Evolutionary conservation across 2,797 vertebrate species (phyloP).

Genomic region (Alfaro cultratus): DNA sequence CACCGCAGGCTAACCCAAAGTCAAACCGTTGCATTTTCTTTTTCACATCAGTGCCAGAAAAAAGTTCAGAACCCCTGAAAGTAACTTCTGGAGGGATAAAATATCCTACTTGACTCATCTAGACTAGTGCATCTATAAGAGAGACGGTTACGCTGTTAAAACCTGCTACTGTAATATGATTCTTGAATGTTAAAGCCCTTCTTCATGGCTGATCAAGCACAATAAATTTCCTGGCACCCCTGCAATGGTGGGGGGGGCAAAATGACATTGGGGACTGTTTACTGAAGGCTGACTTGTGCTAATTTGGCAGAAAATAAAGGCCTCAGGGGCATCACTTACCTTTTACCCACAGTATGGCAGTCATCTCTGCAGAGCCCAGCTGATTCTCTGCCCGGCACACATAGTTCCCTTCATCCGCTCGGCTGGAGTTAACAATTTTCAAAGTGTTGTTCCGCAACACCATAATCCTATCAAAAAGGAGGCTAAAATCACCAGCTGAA

Average conservation of each 20-base stretch:
- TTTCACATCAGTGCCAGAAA: conserved; percentile 24
- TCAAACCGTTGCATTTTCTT: conserved; percentile 43
- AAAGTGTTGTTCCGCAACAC: conserved; percentile 93
- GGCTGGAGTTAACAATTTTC: conserved; percentile 90
- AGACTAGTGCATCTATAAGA: conserved; percentile 32
- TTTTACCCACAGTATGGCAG: conserved; percentile 91
- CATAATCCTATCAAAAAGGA: conserved; percentile 83
- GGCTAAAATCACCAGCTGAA: conserved; percentile 54
- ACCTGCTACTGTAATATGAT: conserved; percentile 72
- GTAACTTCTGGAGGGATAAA: conserved; percentile 19
- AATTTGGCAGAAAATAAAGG: conserved; percentile 75
- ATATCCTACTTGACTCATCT: conserved; percentile 34
- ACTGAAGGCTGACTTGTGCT: conserved; percentile 68
- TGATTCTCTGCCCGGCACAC: conserved; percentile 91
- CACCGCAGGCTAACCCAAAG: conserved; percentile 72
- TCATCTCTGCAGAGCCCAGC: conserved; percentile 93
- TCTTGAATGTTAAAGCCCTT: conserved; percentile 68
- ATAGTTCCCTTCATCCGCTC: conserved; percentile 92
- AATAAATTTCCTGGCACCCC: conserved; percentile 66
- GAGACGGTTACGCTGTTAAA: conserved; percentile 40
- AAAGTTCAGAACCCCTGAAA: neutral
- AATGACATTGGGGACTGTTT: conserved; percentile 75
- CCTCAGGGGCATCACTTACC: conserved; percentile 84
- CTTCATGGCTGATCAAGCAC: conserved; percentile 69
- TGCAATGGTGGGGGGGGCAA: conserved; percentile 52